phyloP scores from a whole-genome alignment of 2,113 vertebrate species.

The Chloropsis hardwickii region DNA sequence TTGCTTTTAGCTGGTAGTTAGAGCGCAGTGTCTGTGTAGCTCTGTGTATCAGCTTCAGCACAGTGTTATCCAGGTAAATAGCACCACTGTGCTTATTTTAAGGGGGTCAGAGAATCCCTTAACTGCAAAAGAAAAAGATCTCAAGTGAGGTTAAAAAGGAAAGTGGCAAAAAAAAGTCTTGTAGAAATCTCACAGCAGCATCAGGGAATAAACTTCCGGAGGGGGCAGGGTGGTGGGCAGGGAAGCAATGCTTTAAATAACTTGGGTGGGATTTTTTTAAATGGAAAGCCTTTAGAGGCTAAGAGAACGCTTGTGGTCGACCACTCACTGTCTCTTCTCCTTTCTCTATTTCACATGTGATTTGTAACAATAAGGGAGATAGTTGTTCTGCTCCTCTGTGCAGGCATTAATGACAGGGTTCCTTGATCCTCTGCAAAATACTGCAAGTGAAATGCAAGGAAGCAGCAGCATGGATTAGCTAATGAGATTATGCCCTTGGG shows the following conservation, averaged over 20 bases:
- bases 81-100: neutral
- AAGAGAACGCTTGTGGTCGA: neutral
- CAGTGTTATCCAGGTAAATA: neutral
- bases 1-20: neutral
- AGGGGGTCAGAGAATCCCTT: neutral
- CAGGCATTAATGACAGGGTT: neutral
- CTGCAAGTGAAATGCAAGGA: neutral
- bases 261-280: neutral
- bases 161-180: neutral
- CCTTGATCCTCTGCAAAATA: neutral
- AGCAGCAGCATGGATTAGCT: neutral
- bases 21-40: neutral
- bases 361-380: neutral
- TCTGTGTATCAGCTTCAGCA: neutral
- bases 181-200: neutral
- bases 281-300: neutral
- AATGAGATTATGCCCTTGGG: neutral
- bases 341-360: neutral
- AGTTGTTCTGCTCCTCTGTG: neutral
- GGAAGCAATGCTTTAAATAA: neutral
- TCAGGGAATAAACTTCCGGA: neutral
- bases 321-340: neutral
- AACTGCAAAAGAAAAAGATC: neutral
- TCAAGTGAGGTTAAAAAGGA: neutral
- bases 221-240: fast-evolving